Percentiles rank a stretch among this genome's conserved stretches.
These are phyloP conservation scores for Episyrphus balteatus DNA, from an alignment of 1,140 invertebrate genomes.

Conservation along the genomic window DNA sequence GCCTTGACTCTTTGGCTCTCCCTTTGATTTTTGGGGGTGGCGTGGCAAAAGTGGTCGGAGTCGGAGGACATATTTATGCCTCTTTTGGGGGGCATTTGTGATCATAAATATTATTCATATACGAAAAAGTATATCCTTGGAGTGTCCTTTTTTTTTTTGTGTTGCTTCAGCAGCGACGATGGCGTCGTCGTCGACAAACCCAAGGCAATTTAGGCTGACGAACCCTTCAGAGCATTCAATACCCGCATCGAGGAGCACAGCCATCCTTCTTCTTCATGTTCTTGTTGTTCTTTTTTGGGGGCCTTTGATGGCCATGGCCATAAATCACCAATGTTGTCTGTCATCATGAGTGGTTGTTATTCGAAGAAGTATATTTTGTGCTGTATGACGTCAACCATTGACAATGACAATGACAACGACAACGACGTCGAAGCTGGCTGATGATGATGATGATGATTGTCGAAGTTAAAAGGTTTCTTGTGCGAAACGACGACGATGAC, in stretches of 20 bases:
- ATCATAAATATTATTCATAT: slow-evolving; percentile 37
- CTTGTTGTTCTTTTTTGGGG: neutral
- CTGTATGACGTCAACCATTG: too few relatives aligned
- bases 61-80: slow-evolving; percentile 12
- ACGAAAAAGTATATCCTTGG: neutral
- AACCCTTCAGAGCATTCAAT: slow-evolving; percentile 1
- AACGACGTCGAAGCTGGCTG: too few relatives aligned
- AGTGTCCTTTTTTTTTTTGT: neutral
- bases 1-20: too few relatives aligned
- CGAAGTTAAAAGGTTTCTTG: too few relatives aligned
- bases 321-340: neutral
- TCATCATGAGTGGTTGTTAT: too few relatives aligned
- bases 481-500: too few relatives aligned
- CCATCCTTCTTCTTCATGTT: neutral
- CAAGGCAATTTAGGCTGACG: neutral
- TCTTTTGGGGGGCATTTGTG: slow-evolving; percentile 36
- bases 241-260: slow-evolving; percentile 1
- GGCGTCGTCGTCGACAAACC: neutral
- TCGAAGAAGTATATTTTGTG: too few relatives aligned
- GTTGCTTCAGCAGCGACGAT: neutral
- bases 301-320: neutral
- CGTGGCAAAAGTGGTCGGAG: too few relatives aligned
- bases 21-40: too few relatives aligned
- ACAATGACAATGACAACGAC: too few relatives aligned
- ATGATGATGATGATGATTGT: too few relatives aligned